A percentile compares a stretch with the other conserved stretches of the same genome.
Evolutionary conservation across 2,113 vertebrate species (phyloP).

Genomic region (Actenoides lindsayi): DNA sequence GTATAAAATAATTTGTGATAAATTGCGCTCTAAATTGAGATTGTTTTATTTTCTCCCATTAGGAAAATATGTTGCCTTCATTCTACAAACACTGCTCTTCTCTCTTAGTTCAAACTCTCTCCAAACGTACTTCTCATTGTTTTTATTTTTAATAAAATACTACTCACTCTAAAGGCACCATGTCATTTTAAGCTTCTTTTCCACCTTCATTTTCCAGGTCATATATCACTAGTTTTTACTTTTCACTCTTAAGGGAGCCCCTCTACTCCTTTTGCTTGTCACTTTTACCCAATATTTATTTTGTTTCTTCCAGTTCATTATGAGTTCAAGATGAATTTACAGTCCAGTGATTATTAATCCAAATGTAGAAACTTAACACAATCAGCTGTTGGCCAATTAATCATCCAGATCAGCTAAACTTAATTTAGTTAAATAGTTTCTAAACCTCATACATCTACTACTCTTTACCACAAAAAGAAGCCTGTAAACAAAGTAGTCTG

Average conservation of each 20-base stretch:
- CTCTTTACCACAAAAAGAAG: neutral
- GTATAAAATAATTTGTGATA: neutral
- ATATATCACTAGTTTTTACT: neutral
- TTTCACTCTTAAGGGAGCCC: neutral
- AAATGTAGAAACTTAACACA: neutral
- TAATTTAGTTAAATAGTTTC: neutral
- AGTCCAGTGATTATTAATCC: neutral
- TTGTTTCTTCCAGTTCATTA: neutral
- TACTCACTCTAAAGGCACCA: neutral
- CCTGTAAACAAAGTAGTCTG: neutral
- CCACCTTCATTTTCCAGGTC: neutral
- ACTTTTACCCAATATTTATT: neutral
- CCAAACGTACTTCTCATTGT: neutral
- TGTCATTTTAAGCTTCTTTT: neutral
- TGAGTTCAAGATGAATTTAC: neutral
- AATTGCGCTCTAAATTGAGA: rapidly evolving
- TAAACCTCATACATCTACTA: neutral
- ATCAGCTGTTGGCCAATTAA: neutral
- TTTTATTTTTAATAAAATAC: neutral
- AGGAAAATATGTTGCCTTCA: neutral
- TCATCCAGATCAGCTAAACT: neutral
- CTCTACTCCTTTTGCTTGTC: neutral
- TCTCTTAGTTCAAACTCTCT: neutral
- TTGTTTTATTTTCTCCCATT: neutral
- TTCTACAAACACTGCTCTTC: neutral